A percentile compares a stretch with the other conserved stretches of the same genome.
These are phyloP conservation scores for Ditylenchus weischeri DNA, from an alignment of 2,888 invertebrate species.

Conservation along the genomic window DNA sequence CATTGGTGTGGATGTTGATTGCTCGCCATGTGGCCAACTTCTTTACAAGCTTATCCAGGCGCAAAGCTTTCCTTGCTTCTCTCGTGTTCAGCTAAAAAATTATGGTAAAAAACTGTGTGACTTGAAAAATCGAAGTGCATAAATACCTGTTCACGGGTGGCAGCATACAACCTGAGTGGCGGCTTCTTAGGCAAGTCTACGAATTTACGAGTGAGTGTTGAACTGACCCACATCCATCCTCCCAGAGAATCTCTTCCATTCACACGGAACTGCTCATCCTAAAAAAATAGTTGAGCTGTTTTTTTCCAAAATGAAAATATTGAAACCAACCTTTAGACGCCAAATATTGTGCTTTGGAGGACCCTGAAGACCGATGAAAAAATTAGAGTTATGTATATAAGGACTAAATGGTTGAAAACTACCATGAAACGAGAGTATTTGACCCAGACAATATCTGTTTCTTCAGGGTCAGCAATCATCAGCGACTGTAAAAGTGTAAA, in stretches of 20 bases:
- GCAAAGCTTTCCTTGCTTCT: background rate
- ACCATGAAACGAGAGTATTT: slow-evolving; percentile 68
- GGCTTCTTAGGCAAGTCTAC: slow-evolving; percentile 31
- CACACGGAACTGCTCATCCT: slow-evolving; percentile 90
- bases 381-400: no score
- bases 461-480: slow-evolving; percentile 58
- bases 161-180: slow-evolving; percentile 2
- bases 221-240: slow-evolving; percentile 41
- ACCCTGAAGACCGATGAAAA: slow-evolving; percentile 62
- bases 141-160: no score
- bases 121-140: no score
- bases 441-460: slow-evolving; percentile 65
- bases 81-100: no score
- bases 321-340: slow-evolving; percentile 72
- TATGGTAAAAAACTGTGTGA: no score
- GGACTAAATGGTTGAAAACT: no score
- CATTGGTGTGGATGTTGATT: slow-evolving; percentile 1
- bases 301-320: no score
- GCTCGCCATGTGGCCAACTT: background rate
- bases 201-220: slow-evolving; percentile 17
- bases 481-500: slow-evolving; percentile 25
- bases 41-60: background rate
- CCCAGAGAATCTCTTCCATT: slow-evolving; percentile 75
- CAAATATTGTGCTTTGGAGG: slow-evolving; percentile 61
- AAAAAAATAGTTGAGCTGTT: no score